These are phyloP conservation scores for Psilopogon haemacephalus DNA, from an alignment of 2,113 vertebrate genomes.

Conservation along the genomic window DNA sequence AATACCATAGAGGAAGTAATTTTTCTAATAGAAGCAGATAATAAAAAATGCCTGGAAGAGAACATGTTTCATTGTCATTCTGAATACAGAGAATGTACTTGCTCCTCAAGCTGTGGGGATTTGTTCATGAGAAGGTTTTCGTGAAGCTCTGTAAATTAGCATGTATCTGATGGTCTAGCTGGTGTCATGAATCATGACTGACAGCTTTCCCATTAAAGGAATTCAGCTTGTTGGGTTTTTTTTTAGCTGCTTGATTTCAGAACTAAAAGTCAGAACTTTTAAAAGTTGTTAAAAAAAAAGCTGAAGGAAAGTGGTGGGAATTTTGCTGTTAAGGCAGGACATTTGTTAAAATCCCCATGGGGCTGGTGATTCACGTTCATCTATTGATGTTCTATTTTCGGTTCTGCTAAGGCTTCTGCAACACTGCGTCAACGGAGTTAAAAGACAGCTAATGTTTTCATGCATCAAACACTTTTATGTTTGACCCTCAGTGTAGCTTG, in stretches of 20 bases:
- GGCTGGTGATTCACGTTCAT: background rate
- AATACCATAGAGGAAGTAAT: background rate
- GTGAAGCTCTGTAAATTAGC: background rate
- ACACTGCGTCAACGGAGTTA: accelerated
- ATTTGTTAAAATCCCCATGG: background rate
- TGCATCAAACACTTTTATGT: background rate
- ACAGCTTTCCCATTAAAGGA: background rate
- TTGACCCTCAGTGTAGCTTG: background rate
- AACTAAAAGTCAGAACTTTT: background rate
- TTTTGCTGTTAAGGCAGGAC: background rate
- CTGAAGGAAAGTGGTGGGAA: background rate
- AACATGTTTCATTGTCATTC: background rate
- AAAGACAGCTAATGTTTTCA: background rate
- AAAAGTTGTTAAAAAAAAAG: background rate
- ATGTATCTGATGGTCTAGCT: background rate
- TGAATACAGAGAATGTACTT: background rate
- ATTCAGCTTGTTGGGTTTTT: background rate
- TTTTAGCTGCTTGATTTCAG: background rate
- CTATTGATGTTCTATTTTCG: background rate
- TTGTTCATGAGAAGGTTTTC: background rate
- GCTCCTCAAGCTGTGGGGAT: background rate
- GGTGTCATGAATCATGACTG: background rate
- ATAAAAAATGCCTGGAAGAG: background rate
- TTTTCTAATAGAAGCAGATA: background rate
- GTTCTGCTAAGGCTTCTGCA: background rate